Conservation (phyloP, 2,113 vertebrate genomes). For the Pavo muticus region DNA sequence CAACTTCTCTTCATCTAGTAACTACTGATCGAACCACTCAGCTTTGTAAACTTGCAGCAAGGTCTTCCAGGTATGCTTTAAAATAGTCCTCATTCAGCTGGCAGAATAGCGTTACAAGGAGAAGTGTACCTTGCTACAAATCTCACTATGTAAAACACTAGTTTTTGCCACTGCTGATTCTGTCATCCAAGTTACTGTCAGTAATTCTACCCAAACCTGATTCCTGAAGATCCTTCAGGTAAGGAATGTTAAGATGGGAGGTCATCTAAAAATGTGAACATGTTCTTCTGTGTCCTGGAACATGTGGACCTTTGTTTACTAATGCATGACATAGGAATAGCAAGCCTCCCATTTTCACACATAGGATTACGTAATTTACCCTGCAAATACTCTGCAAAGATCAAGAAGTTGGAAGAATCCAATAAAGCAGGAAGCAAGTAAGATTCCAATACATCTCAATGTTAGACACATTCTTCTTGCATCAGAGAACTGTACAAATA, state of each 20-base stretch:
- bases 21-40: not conserved
- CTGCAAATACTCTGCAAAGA: not conserved
- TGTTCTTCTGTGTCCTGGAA: not conserved
- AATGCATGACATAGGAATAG: not conserved
- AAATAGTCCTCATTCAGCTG: not conserved
- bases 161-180: not conserved
- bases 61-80: conserved; percentile 16
- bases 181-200: not conserved
- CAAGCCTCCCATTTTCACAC: not conserved
- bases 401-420: not conserved
- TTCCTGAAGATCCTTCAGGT: not conserved
- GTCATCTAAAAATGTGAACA: not conserved
- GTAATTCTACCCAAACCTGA: not conserved
- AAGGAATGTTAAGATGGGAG: not conserved
- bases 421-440: not conserved
- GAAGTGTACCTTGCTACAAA: conserved; percentile 26
- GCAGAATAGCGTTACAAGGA: not conserved
- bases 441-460: not conserved
- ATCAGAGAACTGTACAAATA: not conserved
- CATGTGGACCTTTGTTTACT: not conserved
- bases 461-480: not conserved
- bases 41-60: not conserved
- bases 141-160: conserved; percentile 10
- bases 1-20: not conserved
- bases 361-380: not conserved